Evolutionary conservation across 2,797 vertebrate genomes (phyloP).

Genomic region (Paedocypris micromegethes): DNA sequence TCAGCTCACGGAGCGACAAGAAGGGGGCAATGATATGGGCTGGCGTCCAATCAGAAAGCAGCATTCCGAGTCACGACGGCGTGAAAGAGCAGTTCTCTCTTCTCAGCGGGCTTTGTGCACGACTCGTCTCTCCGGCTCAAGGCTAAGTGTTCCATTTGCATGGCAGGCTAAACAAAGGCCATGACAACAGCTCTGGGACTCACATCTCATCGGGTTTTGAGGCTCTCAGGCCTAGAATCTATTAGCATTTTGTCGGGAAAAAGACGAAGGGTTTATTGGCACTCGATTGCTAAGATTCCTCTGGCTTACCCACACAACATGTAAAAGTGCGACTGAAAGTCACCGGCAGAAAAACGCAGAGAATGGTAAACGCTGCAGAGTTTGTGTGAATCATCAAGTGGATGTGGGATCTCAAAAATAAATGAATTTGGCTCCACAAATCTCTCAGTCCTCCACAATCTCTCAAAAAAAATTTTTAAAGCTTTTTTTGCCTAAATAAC

Average conservation of each 20-base stretch:
- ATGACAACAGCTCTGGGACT: constrained; percentile 34
- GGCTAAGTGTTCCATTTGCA: constrained; percentile 41
- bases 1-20: constrained; percentile 4
- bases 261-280: constrained; percentile 14
- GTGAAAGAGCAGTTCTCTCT: constrained; percentile 32
- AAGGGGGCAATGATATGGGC: constrained; percentile 17
- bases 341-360: not conserved
- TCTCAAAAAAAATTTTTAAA: too few relatives aligned
- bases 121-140: constrained; percentile 30
- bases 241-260: constrained; percentile 23
- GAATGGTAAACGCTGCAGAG: too few relatives aligned
- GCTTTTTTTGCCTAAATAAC: too few relatives aligned
- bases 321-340: constrained; percentile 7
- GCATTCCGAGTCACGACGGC: constrained; percentile 39
- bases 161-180: constrained; percentile 34
- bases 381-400: not conserved
- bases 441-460: not conserved
- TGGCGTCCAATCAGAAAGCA: constrained; percentile 29
- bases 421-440: not conserved
- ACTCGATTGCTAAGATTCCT: constrained; percentile 4
- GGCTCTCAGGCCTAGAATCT: constrained; percentile 16
- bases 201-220: constrained; percentile 21
- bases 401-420: not conserved
- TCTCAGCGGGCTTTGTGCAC: constrained; percentile 31
- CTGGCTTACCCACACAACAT: constrained; percentile 9